phyloP scores from a whole-genome alignment of 2,888 invertebrate genomes.

The Melanotus villosus region DNA sequence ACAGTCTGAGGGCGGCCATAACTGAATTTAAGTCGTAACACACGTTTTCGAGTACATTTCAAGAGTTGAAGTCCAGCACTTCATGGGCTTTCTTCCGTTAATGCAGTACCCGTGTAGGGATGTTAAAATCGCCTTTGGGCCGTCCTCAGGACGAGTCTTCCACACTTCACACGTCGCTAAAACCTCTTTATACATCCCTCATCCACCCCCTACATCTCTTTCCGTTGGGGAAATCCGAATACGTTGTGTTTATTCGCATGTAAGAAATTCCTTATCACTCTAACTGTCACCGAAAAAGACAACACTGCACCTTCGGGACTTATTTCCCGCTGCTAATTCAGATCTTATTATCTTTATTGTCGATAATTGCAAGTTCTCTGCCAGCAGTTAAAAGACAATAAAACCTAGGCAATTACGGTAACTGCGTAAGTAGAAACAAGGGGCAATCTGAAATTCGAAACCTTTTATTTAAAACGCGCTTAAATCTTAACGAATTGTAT shows the following conservation, averaged over 20 bases:
- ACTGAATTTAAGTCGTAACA: constrained; percentile 45
- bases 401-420: too few relatives aligned
- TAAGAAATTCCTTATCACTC: constrained; percentile 37
- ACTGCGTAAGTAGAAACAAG: too few relatives aligned
- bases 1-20: constrained; percentile 21
- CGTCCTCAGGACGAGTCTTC: constrained; percentile 61
- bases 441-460: too few relatives aligned
- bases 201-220: constrained; percentile 43
- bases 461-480: too few relatives aligned
- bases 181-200: constrained; percentile 58
- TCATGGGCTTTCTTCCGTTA: constrained; percentile 64
- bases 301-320: neutral
- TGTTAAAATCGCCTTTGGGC: constrained; percentile 67
- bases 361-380: neutral
- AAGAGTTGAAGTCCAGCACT: constrained; percentile 47
- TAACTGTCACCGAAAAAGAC: constrained; percentile 12
- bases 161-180: constrained; percentile 58
- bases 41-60: constrained; percentile 46
- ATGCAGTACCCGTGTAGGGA: constrained; percentile 69
- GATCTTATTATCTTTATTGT: neutral
- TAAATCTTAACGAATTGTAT: too few relatives aligned
- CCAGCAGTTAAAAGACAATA: too few relatives aligned
- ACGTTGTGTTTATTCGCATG: constrained; percentile 43
- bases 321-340: neutral
- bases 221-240: constrained; percentile 43